Evolutionary conservation across 2,888 invertebrate genomes (phyloP), one percentile per base, ranked within the genome.

Genomic region (Slavum lentiscoides): DNA sequence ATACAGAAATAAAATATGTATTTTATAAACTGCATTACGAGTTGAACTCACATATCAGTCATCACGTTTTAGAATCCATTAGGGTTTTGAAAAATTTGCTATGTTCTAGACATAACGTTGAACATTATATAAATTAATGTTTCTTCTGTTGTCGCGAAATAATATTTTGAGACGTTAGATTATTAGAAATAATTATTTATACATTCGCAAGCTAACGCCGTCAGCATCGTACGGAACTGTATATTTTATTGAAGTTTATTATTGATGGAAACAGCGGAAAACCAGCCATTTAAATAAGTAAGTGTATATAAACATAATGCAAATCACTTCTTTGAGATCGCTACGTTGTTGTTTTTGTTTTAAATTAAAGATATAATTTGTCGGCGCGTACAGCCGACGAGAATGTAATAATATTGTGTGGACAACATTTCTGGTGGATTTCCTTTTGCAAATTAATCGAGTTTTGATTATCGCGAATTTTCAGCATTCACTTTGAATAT

Each of bases 391-490:
- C 39, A 64, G 55, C 19, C 72, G 39, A 55, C 21, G 53, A 55
- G 39, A 59, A 61, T 23, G 80, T 19, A 55, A 39, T 37, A 77
- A 69, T 77, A 49, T 62, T 62, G 30, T 19, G 23, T 64, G 55
- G 72, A 53, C 39, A 39, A 30, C 37, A 37, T 68, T 72, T 75
- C 66, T 6, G 58, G 30, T 37, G 64, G 70, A 70, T 39, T 80
- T 72, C 59, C 72, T 64, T 13, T 55, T 21, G 23, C 61, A 70
- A 69, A 80, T 72, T 80, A 80, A 80, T 80, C 72, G 80, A 80
- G 62, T 70, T 80, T 80, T 39, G 80, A 80, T 80, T 80, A 80
- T 80, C 80, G 7, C 53, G 58, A 23, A 72, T 66, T 70, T 72
- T 15, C 70, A 64, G 69, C 19, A 58, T 70, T 72, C 72, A 19